Evolutionary conservation across 2,113 vertebrate species (phyloP).

Genomic region (Megalops atlanticus): DNA sequence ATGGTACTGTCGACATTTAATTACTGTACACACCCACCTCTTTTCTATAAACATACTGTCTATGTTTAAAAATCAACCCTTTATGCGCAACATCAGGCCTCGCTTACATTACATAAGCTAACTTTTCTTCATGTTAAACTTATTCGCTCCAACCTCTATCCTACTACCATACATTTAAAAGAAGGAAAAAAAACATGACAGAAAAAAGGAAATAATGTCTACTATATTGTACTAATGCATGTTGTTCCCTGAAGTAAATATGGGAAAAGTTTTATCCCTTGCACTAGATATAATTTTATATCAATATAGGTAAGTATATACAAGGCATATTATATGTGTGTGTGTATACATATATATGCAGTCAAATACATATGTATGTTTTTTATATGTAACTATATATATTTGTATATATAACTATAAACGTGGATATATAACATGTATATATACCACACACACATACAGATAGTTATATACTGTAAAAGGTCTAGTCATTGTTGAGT

Average conservation of each 20-base stretch:
- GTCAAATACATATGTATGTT: conserved; percentile 65
- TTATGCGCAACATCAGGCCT: conserved; percentile 45
- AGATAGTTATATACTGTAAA: conserved; percentile 61
- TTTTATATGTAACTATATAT: not conserved
- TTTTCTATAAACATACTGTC: conserved; percentile 58
- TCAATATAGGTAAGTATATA: conserved; percentile 71
- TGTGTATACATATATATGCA: conserved; percentile 62
- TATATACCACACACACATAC: too few relatives aligned
- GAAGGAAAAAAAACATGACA: conserved; percentile 45
- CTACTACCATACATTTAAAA: conserved; percentile 47
- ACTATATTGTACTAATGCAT: conserved; percentile 66
- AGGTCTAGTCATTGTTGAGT: conserved; percentile 45
- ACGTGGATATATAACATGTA: too few relatives aligned
- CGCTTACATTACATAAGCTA: conserved; percentile 47
- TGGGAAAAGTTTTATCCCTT: conserved; percentile 65
- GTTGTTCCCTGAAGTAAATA: conserved; percentile 71
- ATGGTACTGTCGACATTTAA: conserved; percentile 40
- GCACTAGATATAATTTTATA: conserved; percentile 63
- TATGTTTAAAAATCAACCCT: conserved; percentile 46
- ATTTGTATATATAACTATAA: conserved; percentile 57
- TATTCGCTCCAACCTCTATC: conserved; percentile 26
- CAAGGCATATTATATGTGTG: conserved; percentile 66
- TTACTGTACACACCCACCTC: conserved; percentile 61
- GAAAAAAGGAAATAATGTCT: conserved; percentile 21
- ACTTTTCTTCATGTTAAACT: conserved; percentile 43